Evolutionary conservation across 1,140 invertebrate genomes (phyloP), one percentile per base, ranked within the genome.

Genomic region (Ceratina calcarata): DNA sequence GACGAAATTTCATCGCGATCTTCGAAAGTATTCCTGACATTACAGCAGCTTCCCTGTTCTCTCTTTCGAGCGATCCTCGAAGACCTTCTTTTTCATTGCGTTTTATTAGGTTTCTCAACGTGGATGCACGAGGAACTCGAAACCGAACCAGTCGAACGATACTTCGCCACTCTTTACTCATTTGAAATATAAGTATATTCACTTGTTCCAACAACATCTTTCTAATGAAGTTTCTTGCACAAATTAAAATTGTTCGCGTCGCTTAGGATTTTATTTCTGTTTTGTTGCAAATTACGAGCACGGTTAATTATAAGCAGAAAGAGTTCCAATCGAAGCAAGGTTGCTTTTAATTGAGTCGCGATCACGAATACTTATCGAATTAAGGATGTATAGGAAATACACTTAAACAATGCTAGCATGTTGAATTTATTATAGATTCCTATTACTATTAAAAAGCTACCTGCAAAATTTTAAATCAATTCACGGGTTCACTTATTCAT

Each of bases 1-100:
- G 45, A 10, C 51, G 37, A 77, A 77, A 81, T 77, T 77, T 76
- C 73, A 76, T 58, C 73, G n/a, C 57, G 73, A 70, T 81, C 64
- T 68, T 75, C 71, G 45, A 24, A 75, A 75, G 32, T 53, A 74
- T 68, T 62, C 20, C 53, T 20, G 55, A 62, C 49, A 18, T 18
- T n/a, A 15, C 45, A 62, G 53, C n/a, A 24, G 8, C 37, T 49
- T 24, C 53, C 0, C 62, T 18, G 16, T 37, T 15, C 45, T 62
- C 60, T 58, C 57, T 24, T 13, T 2, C n/a, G 18, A 32, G 49
- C 32, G 51, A 69, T 73, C 61, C 55, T 70, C 37, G 37, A 51
- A 22, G 18, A 32, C 55, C 13, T 66, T 20, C 62, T 18, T 51
- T n/a, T 60, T 72, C 69, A 24, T 72, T 45, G 58, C 16, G 18